phyloP scores from a whole-genome alignment of 2,888 invertebrate genomes.

The Nemoura dubitans region DNA sequence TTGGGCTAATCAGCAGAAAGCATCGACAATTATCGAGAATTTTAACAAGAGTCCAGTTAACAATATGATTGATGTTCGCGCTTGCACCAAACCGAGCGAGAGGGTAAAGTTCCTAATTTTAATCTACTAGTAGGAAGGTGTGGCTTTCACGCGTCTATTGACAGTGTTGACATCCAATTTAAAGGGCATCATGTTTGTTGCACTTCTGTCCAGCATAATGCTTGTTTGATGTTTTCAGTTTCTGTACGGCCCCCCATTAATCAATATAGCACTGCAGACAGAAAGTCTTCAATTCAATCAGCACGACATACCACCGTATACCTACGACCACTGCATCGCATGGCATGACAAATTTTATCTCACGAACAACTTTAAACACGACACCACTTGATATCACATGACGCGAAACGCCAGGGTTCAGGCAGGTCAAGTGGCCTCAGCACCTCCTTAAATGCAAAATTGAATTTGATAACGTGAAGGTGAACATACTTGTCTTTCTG shows the following conservation, averaged over 20 bases:
- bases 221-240: not conserved
- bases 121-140: not conserved
- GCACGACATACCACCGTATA: not conserved
- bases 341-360: not conserved
- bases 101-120: conserved; percentile 64
- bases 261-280: conserved; percentile 3
- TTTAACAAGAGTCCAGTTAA: conserved; percentile 34
- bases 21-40: not conserved
- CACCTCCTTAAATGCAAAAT: not conserved
- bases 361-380: not conserved
- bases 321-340: not conserved
- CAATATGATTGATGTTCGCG: conserved; percentile 66
- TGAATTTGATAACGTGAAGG: not conserved
- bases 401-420: not conserved
- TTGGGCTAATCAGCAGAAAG: conserved; percentile 12
- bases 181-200: conserved; percentile 20
- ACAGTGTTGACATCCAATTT: not conserved
- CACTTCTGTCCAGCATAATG: not conserved
- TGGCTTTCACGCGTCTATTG: not conserved
- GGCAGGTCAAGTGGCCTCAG: not conserved
- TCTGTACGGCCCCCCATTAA: not conserved
- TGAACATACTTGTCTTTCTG: not conserved
- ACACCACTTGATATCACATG: not conserved
- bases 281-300: not conserved
- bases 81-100: conserved; percentile 72